Percentiles rank a stretch among this genome's conserved stretches.
Conservation (phyloP, 2,888 invertebrate genomes). For the Drosophila siamana region DNA sequence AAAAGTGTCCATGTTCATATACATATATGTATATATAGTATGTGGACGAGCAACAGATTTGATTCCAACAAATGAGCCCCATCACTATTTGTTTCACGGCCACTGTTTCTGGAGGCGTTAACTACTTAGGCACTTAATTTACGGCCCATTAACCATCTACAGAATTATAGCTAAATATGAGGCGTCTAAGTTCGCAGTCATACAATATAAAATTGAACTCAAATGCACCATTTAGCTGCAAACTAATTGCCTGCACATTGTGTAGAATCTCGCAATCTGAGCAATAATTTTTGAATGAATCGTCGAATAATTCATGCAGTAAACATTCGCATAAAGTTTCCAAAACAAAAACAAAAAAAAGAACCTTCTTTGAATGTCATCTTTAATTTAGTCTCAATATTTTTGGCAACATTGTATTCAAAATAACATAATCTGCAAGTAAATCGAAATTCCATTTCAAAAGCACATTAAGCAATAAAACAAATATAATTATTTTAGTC, state of each 20-base stretch:
- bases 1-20: background rate
- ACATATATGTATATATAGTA: background rate
- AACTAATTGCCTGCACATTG: background rate
- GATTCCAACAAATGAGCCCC: conserved; percentile 31
- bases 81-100: conserved; percentile 32
- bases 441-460: too few species aligned
- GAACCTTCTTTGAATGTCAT: too few species aligned
- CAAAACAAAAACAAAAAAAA: too few species aligned
- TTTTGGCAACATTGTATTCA: too few species aligned
- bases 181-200: background rate
- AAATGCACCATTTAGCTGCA: background rate
- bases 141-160: conserved; percentile 49
- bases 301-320: too few species aligned
- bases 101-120: conserved; percentile 34
- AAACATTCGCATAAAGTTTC: too few species aligned
- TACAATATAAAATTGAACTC: background rate
- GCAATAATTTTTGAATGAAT: too few species aligned
- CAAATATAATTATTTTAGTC: too few species aligned
- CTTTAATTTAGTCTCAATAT: too few species aligned
- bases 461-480: too few species aligned
- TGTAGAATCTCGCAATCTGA: too few species aligned
- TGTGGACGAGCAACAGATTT: conserved; percentile 9
- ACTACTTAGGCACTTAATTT: conserved; percentile 39
- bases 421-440: too few species aligned
- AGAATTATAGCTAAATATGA: conserved; percentile 6